A percentile compares a stretch with the other conserved stretches of the same genome.
Conservation (phyloP, 1,140 invertebrate species). For the Hyles euphorbiae region DNA sequence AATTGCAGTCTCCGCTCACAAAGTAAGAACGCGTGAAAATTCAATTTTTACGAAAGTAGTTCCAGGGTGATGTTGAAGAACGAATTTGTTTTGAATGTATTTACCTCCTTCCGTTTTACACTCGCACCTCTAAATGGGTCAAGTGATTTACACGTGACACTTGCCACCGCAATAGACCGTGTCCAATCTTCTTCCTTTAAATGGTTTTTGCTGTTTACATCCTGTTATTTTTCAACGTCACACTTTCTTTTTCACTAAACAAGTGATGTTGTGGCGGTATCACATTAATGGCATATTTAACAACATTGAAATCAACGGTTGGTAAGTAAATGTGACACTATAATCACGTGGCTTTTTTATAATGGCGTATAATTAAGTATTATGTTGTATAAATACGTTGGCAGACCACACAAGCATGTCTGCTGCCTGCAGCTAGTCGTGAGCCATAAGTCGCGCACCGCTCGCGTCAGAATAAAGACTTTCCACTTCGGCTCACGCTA, state of each 20-base stretch:
- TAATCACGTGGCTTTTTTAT: no score
- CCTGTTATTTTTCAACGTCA: no score
- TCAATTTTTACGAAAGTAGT: constrained; percentile 23
- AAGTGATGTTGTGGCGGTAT: no score
- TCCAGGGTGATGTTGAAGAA: constrained; percentile 3
- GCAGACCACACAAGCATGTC: constrained; percentile 51
- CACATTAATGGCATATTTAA: no score
- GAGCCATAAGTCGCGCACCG: constrained; percentile 46
- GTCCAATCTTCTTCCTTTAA: constrained; percentile 6
- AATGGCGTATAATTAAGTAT: constrained; percentile 33
- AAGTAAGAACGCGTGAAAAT: constrained; percentile 19
- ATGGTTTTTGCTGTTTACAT: no score
- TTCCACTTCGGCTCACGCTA: constrained; percentile 48
- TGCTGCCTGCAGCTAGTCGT: constrained; percentile 54
- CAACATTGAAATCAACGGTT: no score
- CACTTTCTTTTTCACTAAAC: no score
- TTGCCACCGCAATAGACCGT: neutral
- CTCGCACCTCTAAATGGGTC: no score
- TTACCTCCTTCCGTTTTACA: neutral
- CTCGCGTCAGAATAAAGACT: constrained; percentile 43
- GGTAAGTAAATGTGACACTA: no score
- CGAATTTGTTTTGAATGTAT: constrained; percentile 12
- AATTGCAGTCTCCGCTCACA: constrained; percentile 18
- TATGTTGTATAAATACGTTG: constrained; percentile 33
- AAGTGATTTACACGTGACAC: no score